Conservation (phyloP, 2,888 invertebrate species). For the Chironomus tentans region DNA sequence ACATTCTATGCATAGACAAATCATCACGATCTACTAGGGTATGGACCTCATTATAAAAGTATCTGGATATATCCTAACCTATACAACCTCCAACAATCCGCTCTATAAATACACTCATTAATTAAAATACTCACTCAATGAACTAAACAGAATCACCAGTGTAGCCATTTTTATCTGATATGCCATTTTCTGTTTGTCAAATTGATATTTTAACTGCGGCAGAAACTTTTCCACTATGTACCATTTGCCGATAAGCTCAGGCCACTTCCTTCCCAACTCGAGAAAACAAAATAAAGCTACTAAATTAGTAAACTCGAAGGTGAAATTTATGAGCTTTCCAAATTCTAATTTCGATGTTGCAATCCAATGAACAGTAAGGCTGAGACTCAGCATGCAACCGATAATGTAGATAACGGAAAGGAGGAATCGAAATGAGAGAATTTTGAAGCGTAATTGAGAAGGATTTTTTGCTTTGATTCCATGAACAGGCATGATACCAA, state of each 20-base stretch:
- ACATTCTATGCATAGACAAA: too few relatives aligned
- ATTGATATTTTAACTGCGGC: slow-evolving; percentile 35
- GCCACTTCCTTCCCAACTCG: slow-evolving; percentile 46
- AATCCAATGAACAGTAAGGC: neutral
- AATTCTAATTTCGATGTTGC: neutral
- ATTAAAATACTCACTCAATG: slow-evolving; percentile 38
- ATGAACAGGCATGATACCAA: slow-evolving; percentile 15
- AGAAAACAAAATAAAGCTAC: slow-evolving; percentile 36
- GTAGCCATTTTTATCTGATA: slow-evolving; percentile 43
- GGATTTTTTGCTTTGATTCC: slow-evolving; percentile 1
- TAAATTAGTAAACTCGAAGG: neutral
- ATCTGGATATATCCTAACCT: too few relatives aligned
- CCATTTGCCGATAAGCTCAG: slow-evolving; percentile 44
- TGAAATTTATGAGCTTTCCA: slow-evolving; percentile 3
- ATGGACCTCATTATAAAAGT: too few relatives aligned
- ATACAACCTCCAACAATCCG: too few relatives aligned
- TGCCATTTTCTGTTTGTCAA: slow-evolving; percentile 36
- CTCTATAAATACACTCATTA: neutral
- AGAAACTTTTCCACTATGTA: slow-evolving; percentile 43
- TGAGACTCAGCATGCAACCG: neutral
- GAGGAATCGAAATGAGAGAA: neutral
- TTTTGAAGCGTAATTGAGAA: neutral
- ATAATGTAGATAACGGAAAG: neutral
- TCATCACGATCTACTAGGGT: too few relatives aligned
- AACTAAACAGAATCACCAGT: slow-evolving; percentile 42